A percentile compares a stretch with the other conserved stretches of the same genome.
Conservation (phyloP, 2,888 invertebrate species). For the Brenthis ino region DNA sequence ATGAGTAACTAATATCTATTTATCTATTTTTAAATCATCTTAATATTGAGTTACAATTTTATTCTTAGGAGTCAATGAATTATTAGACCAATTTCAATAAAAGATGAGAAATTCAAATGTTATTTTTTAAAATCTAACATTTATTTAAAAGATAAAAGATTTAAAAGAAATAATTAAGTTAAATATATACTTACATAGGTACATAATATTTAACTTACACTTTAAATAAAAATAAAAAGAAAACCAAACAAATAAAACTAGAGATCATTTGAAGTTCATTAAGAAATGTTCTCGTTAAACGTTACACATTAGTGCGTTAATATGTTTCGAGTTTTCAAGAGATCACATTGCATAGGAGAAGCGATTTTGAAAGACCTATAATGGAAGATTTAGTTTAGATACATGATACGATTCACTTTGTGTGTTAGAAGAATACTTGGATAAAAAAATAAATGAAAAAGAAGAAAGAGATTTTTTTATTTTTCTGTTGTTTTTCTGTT, state of each 20-base stretch:
- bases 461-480: too few species aligned
- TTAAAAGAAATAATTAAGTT: too few species aligned
- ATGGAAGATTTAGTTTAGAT: too few species aligned
- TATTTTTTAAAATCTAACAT: too few species aligned
- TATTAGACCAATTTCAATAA: too few species aligned
- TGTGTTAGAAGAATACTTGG: background rate
- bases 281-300: conserved; percentile 61
- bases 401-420: background rate
- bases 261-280: conserved; percentile 56
- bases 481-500: too few species aligned
- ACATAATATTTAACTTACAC: background rate
- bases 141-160: too few species aligned
- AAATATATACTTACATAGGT: background rate
- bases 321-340: conserved; percentile 42
- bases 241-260: conserved; percentile 47
- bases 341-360: conserved; percentile 4
- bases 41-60: too few species aligned
- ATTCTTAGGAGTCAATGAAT: too few species aligned
- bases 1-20: too few species aligned
- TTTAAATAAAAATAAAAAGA: conserved; percentile 31
- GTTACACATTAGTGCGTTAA: conserved; percentile 63
- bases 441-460: background rate
- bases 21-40: too few species aligned
- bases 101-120: too few species aligned
- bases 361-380: background rate